Base-by-base conservation (phyloP, 1,140 invertebrate species). In the Ceratosolen fusciceps region DNA sequence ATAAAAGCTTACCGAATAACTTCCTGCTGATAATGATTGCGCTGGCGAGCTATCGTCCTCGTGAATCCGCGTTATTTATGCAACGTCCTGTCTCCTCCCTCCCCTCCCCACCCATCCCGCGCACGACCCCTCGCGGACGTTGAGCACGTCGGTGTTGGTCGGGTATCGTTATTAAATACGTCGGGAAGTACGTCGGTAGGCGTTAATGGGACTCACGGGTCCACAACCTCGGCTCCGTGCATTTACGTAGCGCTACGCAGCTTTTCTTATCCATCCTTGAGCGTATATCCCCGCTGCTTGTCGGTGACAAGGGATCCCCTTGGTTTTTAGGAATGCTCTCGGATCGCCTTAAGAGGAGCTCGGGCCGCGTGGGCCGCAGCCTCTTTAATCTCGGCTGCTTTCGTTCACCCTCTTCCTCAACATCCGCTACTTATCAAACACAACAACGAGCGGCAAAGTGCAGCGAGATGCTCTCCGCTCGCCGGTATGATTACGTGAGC, bases 1-100 rank as follows among this genome's bases (percentile, higher is more conserved):
- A 83, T 86, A 84, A 85, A 86, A 84, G 82, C 68, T 82, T 82
- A 82, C 84, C 84, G 82, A 86, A 86, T 85, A 86, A 85, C 84
- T 86, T 85, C 82, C 83, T 74, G 83, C 56, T 82, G 84, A 86
- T 85, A 84, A 82, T 81, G 78, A 83, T 83, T 80, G 80, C 71
- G 72, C 12, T n/a, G n/a, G 80, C 37, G 58, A 67, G 79, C 39
- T 7, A 47, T 73, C 74, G 72, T 74, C 74, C 74, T 37, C 31
- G 80, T 74, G 56, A 67, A 72, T 76, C 73, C 74, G 70, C 80
- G 19, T 39, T 19, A 83, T 81, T 82, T 81, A 82, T 81, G 34
- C 56, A 47, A 34, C 70, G 0, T 56, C 29, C 14, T 37, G 16
- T 31, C n/a, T 16, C 19, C 1, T 7, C 31, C 19, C 2, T 37